Conservation (phyloP, 2,113 vertebrate genomes). For the Lepisosteus oculatus region DNA sequence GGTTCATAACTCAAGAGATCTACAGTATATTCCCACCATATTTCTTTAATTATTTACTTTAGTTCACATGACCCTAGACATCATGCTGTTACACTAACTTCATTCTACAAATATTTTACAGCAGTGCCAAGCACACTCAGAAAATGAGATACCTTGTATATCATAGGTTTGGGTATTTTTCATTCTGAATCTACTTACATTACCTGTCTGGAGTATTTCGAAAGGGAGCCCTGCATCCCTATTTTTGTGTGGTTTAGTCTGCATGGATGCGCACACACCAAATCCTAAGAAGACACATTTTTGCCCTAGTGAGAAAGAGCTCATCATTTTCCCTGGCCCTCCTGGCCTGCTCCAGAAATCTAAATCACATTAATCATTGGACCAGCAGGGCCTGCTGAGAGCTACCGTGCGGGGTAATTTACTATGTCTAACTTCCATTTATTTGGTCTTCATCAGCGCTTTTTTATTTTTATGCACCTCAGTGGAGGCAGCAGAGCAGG, state of each 20-base stretch:
- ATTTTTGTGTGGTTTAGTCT: neutral
- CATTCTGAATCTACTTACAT: too few relatives aligned
- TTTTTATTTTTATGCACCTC: slow-evolving; percentile 39
- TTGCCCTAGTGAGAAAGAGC: slow-evolving; percentile 32
- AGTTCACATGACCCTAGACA: too few relatives aligned
- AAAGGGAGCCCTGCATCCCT: too few relatives aligned
- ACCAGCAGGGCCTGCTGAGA: slow-evolving; percentile 26
- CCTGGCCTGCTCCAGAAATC: slow-evolving; percentile 49
- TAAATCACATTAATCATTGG: slow-evolving; percentile 38
- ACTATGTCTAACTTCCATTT: slow-evolving; percentile 38
- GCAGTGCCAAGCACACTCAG: too few relatives aligned
- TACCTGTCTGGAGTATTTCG: too few relatives aligned
- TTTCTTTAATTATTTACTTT: too few relatives aligned
- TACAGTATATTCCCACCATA: too few relatives aligned
- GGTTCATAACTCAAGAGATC: too few relatives aligned
- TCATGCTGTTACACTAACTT: too few relatives aligned
- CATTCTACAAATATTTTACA: too few relatives aligned
- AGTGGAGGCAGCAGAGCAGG: slow-evolving; percentile 34
- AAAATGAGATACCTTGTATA: too few relatives aligned
- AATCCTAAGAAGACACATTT: neutral
- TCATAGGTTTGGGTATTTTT: too few relatives aligned
- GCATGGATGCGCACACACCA: neutral
- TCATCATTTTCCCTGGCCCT: slow-evolving; percentile 45
- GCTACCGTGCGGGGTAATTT: slow-evolving; percentile 45
- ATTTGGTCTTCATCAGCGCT: slow-evolving; percentile 46